Evolutionary conservation across 1,140 invertebrate genomes (phyloP), one percentile per base, ranked within the genome.

Genomic region (Calliopsis andreniformis): DNA sequence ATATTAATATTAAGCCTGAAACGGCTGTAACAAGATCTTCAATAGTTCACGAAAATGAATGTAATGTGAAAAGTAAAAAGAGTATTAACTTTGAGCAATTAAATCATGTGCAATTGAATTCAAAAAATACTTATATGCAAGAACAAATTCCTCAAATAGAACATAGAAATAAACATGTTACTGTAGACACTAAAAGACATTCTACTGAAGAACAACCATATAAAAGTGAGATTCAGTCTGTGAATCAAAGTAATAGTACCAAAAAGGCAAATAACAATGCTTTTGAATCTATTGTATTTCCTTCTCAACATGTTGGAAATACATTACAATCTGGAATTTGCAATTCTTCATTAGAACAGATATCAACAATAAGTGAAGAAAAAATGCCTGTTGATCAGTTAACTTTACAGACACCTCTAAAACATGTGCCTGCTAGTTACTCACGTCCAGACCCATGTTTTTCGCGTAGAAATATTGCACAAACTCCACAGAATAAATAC

Each of bases 401-500:
- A 45, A 43, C 80, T 0, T 68, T 53, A 4, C 84, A 90, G 28
- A 91, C 90, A 30, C 91, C 91, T 10, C 53, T 91, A 18, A 92
- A 92, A 78, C 81, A 87, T 32, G 25, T 55, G n/a, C 78, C 66
- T 53, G 14, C 12, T n/a, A 64, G 43, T 45, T 77, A 83, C 16
- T 28, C 25, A 25, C 76, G 84, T 51, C 90, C 90, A 61, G 76
- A 80, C 10, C 85, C 89, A 42, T 90, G 87, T 67, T 55, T 63
- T 0, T 91, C 89, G 0, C 90, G 90, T 56, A 87, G 85, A 58
- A 90, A 86, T 63, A 83, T 92, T 53, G 89, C 87, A 73, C 84
- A 87, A 73, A 92, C 91, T 0, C 88, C 89, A 0, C 89, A 88
- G 59, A 86, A 39, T 35, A 88, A 88, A 77, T 42, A 79, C 0